Evolutionary conservation across 2,113 vertebrate genomes (phyloP), one percentile per base, ranked within the genome.

Genomic region (Micromys minutus): DNA sequence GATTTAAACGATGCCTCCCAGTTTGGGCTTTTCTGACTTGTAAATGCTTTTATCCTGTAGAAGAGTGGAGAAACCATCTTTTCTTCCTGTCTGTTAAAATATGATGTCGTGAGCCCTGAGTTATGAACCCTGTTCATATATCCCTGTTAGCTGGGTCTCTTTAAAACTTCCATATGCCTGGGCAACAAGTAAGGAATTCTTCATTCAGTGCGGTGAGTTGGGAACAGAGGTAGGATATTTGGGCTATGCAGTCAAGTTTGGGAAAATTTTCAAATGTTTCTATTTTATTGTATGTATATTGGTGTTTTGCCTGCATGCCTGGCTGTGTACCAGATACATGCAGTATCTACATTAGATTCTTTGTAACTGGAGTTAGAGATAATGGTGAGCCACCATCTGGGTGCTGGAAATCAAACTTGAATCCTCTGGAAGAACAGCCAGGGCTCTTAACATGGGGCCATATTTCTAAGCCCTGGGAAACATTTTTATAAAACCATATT

Each of bases 1-100:
- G 95, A 97, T 92, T 95, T 80, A 96, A 96, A 95, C 90, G 89
- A 95, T 87, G 91, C 42, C 92, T 47, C 8, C 57, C 57, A 67
- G 21, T 85, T 72, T 90, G 85, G 89, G 29, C 26, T 95, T 95
- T 95, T 94, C 89, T 94, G 84, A 47, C 93, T 90, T 45, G 52
- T 83, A 84, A 42, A 45, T 24, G 59, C 74, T 94, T 95, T 89
- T 47, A 94, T 94, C 87, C 79, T 84, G 90, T 94, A 67, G 59
- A 63, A 90, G 63, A 88, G 34, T 50, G 81, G 31, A 29, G 4
- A 52, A 71, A 91, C 90, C 7, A 8, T 87, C n/a, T 75, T 84
- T 95, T 47, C 3, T 93, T 95, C 47, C 13, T 36, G 4, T 15
- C 34, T 89, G 61, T 94, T 71, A 77, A 91, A 29, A 31, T 10